Evolutionary conservation across 1,140 invertebrate genomes (phyloP).

Genomic region (Aphaenogaster ashmeadi): DNA sequence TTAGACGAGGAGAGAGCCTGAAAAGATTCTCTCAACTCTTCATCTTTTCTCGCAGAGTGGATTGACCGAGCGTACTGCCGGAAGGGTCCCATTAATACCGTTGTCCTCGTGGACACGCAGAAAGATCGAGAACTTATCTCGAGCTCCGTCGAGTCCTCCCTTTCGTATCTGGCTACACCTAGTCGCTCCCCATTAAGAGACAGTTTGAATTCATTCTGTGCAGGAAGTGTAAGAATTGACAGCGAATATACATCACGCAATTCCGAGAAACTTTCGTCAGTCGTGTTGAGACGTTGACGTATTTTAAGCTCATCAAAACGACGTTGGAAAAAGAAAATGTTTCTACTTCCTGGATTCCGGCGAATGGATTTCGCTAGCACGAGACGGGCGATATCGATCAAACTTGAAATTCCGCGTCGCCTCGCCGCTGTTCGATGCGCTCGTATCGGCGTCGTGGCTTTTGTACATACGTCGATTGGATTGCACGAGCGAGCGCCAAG

Average conservation of each 20-base stretch:
- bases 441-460: constrained; percentile 67
- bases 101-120: constrained; percentile 36
- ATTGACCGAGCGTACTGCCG: constrained; percentile 72
- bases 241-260: background rate
- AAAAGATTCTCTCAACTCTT: constrained; percentile 76
- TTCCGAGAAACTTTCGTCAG: background rate
- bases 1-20: constrained; percentile 53
- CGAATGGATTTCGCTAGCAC: background rate
- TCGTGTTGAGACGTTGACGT: background rate
- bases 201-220: constrained; percentile 6
- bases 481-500: constrained; percentile 22
- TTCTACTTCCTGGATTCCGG: background rate
- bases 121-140: constrained; percentile 62
- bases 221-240: background rate
- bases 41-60: constrained; percentile 74
- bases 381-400: constrained; percentile 32
- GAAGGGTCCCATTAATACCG: constrained; percentile 67
- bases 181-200: constrained; percentile 9
- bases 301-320: background rate
- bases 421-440: constrained; percentile 55
- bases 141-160: background rate
- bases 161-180: background rate
- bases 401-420: constrained; percentile 43
- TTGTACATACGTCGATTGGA: constrained; percentile 69
- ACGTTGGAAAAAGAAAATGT: background rate